Base-by-base conservation (phyloP, 2,113 vertebrate species). In the Collichthys lucidus region DNA sequence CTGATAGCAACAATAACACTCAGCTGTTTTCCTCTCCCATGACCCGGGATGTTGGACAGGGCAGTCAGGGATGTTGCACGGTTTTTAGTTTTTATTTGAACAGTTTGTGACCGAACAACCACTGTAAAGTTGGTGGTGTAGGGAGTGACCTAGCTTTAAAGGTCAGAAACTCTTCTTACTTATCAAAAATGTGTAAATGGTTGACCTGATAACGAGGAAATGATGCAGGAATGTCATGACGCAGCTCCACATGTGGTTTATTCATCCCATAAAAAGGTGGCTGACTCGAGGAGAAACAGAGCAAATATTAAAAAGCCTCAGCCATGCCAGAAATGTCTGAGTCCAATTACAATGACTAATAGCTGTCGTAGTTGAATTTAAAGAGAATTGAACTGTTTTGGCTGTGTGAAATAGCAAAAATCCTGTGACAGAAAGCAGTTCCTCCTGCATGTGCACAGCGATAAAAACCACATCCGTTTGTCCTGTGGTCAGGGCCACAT, bases 401-500 rank as follows among this genome's bases (percentile, higher is more conserved):
- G n/a, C n/a, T 44, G 52, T 49, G 55, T 46, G 52, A 73, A 72
- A 29, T 0, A 9, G 65, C 4, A 35, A 42, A 62, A 46, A 2
- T 59, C 50, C 20, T 68, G 61, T 35, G 40, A 59, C 4, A 49
- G 22, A 74, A 64, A 42, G 9, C 31, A 16, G 44, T 40, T 80
- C 49, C 55, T 82, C 76, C 59, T 49, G 50, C 49, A 31, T 5
- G 16, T 53, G 49, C 10, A 52, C 20, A 40, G 73, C 10, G 0
- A 55, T 20, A 42, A n/a, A 77, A 69, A 52, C 77, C 82, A 84
- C 84, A 77, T 83, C 61, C 53, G 64, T 85, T 68, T 65, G 67
- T 80, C 67, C 68, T 78, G 64, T 69, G 85, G 78, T 82, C 74
- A 65, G 29, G 11, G 69, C 50, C 26, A 31, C 59, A 74, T 85